phyloP scores from a whole-genome alignment of 2,888 invertebrate species.

The Phorcus lineatus region DNA sequence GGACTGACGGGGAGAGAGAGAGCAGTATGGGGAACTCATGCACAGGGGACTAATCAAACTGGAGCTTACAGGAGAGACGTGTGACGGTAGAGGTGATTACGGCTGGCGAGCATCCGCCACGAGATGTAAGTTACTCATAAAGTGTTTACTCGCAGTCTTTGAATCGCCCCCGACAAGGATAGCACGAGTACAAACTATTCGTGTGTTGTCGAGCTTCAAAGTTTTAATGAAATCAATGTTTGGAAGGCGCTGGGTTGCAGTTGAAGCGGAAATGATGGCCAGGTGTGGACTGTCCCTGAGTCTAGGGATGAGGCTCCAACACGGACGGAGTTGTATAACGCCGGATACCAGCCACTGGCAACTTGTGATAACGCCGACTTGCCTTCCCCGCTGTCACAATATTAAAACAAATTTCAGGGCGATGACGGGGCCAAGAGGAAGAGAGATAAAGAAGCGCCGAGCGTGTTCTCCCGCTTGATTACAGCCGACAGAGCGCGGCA shows the following conservation, averaged over 20 bases:
- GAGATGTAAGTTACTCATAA: too few species aligned
- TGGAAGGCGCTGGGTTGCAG: neutral
- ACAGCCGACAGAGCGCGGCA: neutral
- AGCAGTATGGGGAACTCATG: too few species aligned
- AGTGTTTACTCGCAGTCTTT: too few species aligned
- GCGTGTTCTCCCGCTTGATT: neutral
- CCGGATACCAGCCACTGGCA: neutral
- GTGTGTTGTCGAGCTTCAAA: neutral
- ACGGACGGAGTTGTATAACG: neutral
- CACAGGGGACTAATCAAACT: too few species aligned
- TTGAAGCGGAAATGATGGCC: neutral
- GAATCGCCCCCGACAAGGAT: too few species aligned
- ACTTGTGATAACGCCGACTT: neutral
- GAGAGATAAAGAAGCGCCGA: neutral
- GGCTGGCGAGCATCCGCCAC: too few species aligned
- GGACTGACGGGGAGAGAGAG: too few species aligned
- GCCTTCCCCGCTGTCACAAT: neutral
- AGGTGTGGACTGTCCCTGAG: neutral
- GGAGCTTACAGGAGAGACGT: too few species aligned
- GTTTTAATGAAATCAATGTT: conserved; percentile 10
- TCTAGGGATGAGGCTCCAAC: neutral
- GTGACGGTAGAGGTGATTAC: too few species aligned
- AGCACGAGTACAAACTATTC: neutral
- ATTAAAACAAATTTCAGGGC: conserved; percentile 1
- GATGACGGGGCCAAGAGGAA: conserved; percentile 11